phyloP scores from a whole-genome alignment of 1,140 invertebrate species.

The Pteromalus puparum region DNA sequence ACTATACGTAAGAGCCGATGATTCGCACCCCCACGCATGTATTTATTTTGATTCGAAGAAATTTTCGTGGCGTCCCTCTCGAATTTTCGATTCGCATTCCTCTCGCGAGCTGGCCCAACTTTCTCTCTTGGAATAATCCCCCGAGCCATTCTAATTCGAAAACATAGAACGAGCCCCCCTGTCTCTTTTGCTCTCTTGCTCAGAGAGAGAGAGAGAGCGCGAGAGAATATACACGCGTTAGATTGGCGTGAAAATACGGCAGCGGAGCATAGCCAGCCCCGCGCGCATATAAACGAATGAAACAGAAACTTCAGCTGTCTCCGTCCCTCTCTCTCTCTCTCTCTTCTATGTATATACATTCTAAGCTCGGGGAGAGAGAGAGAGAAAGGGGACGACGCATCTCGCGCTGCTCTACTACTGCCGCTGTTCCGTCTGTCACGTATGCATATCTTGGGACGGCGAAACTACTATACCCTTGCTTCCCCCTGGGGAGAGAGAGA shows the following conservation, averaged over 20 bases:
- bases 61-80: not conserved
- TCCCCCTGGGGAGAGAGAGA: slow-evolving; percentile 66
- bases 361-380: slow-evolving; percentile 31
- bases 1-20: too few relatives aligned
- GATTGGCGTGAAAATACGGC: slow-evolving; percentile 45
- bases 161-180: not conserved
- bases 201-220: not conserved
- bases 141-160: slow-evolving; percentile 9
- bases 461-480: slow-evolving; percentile 60
- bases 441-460: slow-evolving; percentile 75
- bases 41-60: not conserved
- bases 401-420: slow-evolving; percentile 31
- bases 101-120: not conserved
- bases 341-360: slow-evolving; percentile 15
- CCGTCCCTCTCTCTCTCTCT: not conserved
- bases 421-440: slow-evolving; percentile 70
- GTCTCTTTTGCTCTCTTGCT: not conserved
- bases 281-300: slow-evolving; percentile 50
- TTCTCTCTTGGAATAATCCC: not conserved
- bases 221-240: not conserved
- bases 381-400: slow-evolving; percentile 67
- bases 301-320: slow-evolving; percentile 41
- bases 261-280: not conserved
- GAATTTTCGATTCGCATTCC: slow-evolving; percentile 34
- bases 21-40: too few relatives aligned